Evolutionary conservation across 2,797 vertebrate species (phyloP), one percentile per base, ranked within the genome.

Genomic region (Melopsittacus undulatus): DNA sequence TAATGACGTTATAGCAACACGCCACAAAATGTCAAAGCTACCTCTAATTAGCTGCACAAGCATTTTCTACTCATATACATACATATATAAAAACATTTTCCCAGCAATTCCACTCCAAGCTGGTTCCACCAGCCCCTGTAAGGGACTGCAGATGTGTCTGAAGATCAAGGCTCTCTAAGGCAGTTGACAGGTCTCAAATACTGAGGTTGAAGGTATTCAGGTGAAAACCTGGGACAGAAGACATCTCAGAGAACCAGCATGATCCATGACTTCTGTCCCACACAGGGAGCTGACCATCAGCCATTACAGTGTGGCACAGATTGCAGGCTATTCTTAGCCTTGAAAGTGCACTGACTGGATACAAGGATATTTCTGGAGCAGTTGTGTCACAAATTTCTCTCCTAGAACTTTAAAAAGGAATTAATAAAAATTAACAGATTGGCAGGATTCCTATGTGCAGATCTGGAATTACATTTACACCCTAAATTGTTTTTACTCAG

Each of bases 401-500:
- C 43, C 42, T 66, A 57, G 72, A 89, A 89, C 76, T 16, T 0
- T 0, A 22, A 83, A 57, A 89, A 90, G 56, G 29, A 49, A 56
- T 30, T 12, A 67, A 67, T 38, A 67, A 67, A 83, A 79, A 59
- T 59, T 51, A 95, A 54, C 66, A 84, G 61, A 67, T 61, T 93
- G 84, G 66, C 72, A 93, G 70, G 67, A 85, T 96, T 83, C 62
- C 75, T 94, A 22, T 68, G 17, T 62, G 80, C 77, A 67, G 52
- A 92, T 87, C 73, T 74, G 43, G 51, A 85, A 94, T 63, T 76
- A 56, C 75, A 74, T 92, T 95, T 96, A 93, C 93, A 89, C 90
- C 78, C 73, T 83, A 91, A 95, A 95, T 91, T 96, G 92, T 91
- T 96, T 97, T 96, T 96, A 95, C 94, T 96, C 83, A 95, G 83